Base-by-base conservation (phyloP, 2,888 invertebrate species). In the Sesia apiformis region DNA sequence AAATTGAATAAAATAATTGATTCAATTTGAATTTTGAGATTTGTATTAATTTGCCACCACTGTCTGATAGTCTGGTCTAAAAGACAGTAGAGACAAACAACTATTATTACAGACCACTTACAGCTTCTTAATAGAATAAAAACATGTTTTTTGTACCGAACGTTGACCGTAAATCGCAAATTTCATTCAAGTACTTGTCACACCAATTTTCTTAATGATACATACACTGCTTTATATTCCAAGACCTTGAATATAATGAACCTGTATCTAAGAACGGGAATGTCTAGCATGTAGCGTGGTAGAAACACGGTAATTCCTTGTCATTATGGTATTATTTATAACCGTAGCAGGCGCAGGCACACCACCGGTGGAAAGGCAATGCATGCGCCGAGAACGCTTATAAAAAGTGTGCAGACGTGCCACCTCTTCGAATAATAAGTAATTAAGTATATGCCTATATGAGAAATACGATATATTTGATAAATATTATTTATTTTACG, bases 301-400 rank as follows among this genome's bases (percentile, higher is more conserved):
- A 75, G 64, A 60, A 81, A 77, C 78, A 78, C 76, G 76, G 85
- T 85, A 87, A 87, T 86, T 84, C 79, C 84, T 87, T 86, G 87
- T 87, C 87, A 87, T 88, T 88, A 88, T 73, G 65, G 76, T 76
- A 81, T 86, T 87, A 88, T 86, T 88, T 86, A 87, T 87, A 88
- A 81, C 78, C 77, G 63, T 73, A 67, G 73, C 70, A 62, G 60
- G 23, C 67, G 65, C 73, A 62, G 65, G 74, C 76, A 74, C 76
- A 52, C 8, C 51, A 72, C 52, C 23, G 61, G 67, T 67, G 67
- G 70, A 73, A 67, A 69, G 66, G 68, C 67, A 62, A 65, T 63
- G 72, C 72, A 71, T 70, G 74, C 68, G 38, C 50, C 39, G 6
- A 8, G 7, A 23, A 38, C 23, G 38, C 50, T 38, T 50, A 50